Evolutionary conservation across 2,797 vertebrate genomes (phyloP).

Genomic region (Antennarius maculatus): DNA sequence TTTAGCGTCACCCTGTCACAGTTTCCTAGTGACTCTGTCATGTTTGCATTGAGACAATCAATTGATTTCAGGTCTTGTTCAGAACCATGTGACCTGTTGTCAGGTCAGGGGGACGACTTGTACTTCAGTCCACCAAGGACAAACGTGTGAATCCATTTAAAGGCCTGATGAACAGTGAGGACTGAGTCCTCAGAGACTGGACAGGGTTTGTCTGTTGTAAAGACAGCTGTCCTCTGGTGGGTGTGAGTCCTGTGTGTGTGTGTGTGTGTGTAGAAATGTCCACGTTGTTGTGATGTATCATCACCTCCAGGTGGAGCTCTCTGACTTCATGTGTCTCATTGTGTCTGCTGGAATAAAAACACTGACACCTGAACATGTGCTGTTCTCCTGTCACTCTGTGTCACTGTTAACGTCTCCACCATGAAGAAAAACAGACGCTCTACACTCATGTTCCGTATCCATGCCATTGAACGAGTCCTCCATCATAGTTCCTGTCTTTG

Average conservation of each 20-base stretch:
- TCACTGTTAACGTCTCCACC: too few relatives aligned
- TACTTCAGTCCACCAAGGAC: background rate
- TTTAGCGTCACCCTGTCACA: conserved; percentile 5
- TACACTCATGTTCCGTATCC: too few relatives aligned
- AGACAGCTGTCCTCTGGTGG: conserved; percentile 32
- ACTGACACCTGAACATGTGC: background rate
- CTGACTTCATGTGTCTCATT: background rate
- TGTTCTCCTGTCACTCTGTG: too few relatives aligned
- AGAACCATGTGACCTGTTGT: conserved; percentile 13
- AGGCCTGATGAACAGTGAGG: background rate
- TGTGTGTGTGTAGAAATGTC: conserved; percentile 19
- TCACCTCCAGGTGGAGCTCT: conserved; percentile 25
- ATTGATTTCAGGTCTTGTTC: background rate
- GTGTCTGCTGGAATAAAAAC: background rate
- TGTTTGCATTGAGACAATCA: background rate
- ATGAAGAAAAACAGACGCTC: too few relatives aligned
- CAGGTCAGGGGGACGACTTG: conserved; percentile 3
- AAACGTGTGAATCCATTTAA: background rate
- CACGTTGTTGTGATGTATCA: conserved; percentile 47
- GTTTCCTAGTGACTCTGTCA: background rate
- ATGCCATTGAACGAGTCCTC: too few relatives aligned
- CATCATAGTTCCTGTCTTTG: too few relatives aligned
- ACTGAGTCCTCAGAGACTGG: conserved; percentile 16
- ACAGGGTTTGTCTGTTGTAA: conserved; percentile 27
- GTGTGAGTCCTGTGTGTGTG: conserved; percentile 14